These are phyloP conservation scores for Eudyptes chrysolophus DNA, from an alignment of 2,113 vertebrate genomes.

Conservation along the genomic window DNA sequence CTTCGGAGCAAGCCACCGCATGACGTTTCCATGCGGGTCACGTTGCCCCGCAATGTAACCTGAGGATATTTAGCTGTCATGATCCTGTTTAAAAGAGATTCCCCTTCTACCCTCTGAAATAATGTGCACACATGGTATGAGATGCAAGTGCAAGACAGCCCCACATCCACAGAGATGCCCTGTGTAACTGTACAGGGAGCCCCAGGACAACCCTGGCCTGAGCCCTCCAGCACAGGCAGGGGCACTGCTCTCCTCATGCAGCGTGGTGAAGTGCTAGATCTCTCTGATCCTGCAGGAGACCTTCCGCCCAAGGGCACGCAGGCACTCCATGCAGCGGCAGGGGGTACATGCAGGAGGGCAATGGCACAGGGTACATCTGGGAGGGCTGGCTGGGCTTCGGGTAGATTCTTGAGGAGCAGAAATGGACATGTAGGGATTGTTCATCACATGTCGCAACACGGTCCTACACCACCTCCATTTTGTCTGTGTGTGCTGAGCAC, in stretches of 20 bases:
- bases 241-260: not conserved
- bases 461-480: not conserved
- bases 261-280: not conserved
- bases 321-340: not conserved
- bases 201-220: not conserved
- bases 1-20: accelerated
- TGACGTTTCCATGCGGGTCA: accelerated
- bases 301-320: not conserved
- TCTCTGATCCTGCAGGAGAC: not conserved
- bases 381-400: accelerated
- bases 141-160: not conserved
- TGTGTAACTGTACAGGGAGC: accelerated
- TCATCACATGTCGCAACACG: accelerated
- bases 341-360: not conserved
- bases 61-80: not conserved
- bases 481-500: not conserved
- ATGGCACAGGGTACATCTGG: not conserved
- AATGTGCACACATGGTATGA: accelerated
- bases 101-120: not conserved
- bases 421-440: not conserved
- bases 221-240: accelerated
- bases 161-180: accelerated
- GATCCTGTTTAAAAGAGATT: not conserved
- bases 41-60: not conserved
- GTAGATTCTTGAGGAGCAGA: not conserved